Evolutionary conservation across 2,797 vertebrate genomes (phyloP).

Genomic region (Garrulus glandarius): DNA sequence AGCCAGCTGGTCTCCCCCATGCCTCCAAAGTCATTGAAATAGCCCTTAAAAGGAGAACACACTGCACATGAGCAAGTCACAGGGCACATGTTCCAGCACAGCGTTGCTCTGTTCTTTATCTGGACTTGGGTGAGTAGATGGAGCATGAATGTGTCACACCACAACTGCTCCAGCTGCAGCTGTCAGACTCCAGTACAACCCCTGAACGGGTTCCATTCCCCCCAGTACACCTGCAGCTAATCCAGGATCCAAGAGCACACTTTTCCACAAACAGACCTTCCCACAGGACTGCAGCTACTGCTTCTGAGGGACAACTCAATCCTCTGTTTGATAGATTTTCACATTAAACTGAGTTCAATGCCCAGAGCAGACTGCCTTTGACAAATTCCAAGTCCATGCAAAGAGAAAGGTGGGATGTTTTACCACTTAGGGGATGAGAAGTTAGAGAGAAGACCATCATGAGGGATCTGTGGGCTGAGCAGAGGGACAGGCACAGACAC

Average conservation of each 20-base stretch:
- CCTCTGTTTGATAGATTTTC: neutral
- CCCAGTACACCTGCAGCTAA: neutral
- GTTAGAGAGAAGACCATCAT: neutral
- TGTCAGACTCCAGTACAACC: rapidly evolving
- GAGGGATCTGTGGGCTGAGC: neutral
- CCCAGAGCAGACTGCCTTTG: neutral
- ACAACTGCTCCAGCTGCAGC: neutral
- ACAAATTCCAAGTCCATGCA: neutral
- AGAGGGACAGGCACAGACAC: rapidly evolving
- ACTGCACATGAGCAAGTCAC: neutral
- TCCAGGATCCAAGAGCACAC: neutral
- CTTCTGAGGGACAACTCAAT: neutral
- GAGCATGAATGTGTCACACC: neutral
- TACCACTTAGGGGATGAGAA: neutral
- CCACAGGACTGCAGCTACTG: neutral
- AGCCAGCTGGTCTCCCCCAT: neutral
- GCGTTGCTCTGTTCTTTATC: rapidly evolving
- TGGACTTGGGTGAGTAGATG: neutral
- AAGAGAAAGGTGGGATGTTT: neutral
- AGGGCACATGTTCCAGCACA: rapidly evolving
- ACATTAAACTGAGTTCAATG: neutral
- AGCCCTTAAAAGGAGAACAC: neutral
- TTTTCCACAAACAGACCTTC: neutral
- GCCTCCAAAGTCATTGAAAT: neutral
- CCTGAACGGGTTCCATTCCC: neutral